Conservation (phyloP, 2,113 vertebrate genomes). For the Caretta caretta region DNA sequence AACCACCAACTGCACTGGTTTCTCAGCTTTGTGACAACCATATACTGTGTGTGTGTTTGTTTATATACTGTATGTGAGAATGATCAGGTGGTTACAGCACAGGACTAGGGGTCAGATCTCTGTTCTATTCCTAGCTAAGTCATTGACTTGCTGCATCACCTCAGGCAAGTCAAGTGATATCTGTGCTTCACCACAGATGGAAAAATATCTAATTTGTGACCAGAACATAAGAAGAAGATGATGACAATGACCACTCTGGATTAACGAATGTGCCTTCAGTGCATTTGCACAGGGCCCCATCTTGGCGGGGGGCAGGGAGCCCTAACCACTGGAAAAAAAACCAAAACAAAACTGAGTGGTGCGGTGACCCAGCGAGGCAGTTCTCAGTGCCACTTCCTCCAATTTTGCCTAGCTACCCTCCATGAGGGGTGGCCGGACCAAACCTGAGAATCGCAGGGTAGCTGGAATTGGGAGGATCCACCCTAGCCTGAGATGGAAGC, state of each 20-base stretch:
- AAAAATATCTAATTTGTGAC: neutral
- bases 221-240: neutral
- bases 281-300: neutral
- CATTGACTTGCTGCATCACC: constrained; percentile 6
- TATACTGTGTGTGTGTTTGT: neutral
- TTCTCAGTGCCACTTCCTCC: neutral
- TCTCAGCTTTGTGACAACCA: constrained; percentile 55
- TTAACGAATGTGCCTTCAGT: neutral
- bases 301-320: neutral
- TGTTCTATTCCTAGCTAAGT: neutral
- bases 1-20: constrained; percentile 26
- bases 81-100: neutral
- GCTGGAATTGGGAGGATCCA: neutral
- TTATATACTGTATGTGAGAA: constrained; percentile 14
- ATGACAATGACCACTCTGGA: neutral
- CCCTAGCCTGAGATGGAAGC: neutral
- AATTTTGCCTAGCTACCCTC: neutral
- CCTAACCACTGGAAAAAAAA: neutral
- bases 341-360: neutral
- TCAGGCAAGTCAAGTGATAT: neutral
- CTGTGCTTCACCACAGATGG: neutral
- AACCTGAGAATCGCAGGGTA: neutral
- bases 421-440: neutral
- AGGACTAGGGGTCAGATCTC: neutral
- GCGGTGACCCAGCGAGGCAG: neutral